Conservation (phyloP, 2,113 vertebrate species). For the Xiphias gladius region DNA sequence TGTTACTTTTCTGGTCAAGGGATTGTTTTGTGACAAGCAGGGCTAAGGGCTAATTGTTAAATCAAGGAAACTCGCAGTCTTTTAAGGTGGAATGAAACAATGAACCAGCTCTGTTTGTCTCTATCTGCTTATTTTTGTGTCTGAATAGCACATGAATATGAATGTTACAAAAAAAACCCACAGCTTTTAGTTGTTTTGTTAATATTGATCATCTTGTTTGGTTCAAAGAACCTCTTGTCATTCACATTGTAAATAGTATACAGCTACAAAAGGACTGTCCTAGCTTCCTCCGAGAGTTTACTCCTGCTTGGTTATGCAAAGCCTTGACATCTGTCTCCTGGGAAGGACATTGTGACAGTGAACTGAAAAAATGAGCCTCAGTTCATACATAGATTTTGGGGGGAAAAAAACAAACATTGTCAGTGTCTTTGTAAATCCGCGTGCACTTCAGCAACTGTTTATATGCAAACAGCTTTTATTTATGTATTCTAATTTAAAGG, state of each 20-base stretch:
- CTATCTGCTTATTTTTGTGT: slow-evolving; percentile 13
- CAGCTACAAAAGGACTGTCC: slow-evolving; percentile 41
- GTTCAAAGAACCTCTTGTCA: slow-evolving; percentile 50
- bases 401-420: slow-evolving; percentile 27
- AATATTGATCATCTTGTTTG: slow-evolving; percentile 52
- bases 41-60: slow-evolving; percentile 58
- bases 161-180: slow-evolving; percentile 74
- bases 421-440: slow-evolving; percentile 61
- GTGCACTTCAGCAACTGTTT: slow-evolving; percentile 73
- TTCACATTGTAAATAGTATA: slow-evolving; percentile 73
- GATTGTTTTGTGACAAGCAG: slow-evolving; percentile 40
- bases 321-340: slow-evolving; percentile 47
- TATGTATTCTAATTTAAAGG: slow-evolving; percentile 83
- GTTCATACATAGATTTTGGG: slow-evolving; percentile 61
- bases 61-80: slow-evolving; percentile 41
- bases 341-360: slow-evolving; percentile 31
- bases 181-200: slow-evolving; percentile 57
- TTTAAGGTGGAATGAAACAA: slow-evolving; percentile 36
- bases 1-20: slow-evolving; percentile 38
- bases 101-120: slow-evolving; percentile 36
- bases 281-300: slow-evolving; percentile 45
- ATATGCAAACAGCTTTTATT: slow-evolving; percentile 82
- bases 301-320: slow-evolving; percentile 73
- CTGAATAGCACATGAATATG: slow-evolving; percentile 57
- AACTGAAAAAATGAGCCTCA: slow-evolving; percentile 42